Conservation (phyloP, 2,888 invertebrate species). For the Chydorus sphaericus region DNA sequence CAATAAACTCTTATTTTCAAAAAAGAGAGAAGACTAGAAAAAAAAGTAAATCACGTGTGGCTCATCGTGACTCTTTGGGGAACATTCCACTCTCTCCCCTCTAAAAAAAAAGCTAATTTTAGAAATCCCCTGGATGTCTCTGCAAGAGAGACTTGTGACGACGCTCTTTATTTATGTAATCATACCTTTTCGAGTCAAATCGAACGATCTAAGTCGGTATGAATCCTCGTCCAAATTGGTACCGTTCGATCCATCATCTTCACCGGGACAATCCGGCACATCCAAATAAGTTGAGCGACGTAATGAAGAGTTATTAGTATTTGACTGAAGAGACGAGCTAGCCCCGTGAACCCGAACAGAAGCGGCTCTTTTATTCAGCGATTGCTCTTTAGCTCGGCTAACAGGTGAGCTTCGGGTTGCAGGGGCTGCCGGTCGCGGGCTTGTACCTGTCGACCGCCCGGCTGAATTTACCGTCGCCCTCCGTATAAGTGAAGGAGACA, state of each 20-base stretch:
- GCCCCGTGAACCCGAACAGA: slow-evolving; percentile 7
- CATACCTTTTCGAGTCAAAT: slow-evolving; percentile 79
- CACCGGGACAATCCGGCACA: not conserved
- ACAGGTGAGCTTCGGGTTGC: not conserved
- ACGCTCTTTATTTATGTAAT: not conserved
- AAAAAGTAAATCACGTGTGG: too few relatives aligned
- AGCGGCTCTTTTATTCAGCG: slow-evolving; percentile 7
- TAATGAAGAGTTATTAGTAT: not conserved
- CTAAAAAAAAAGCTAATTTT: too few relatives aligned
- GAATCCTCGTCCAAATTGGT: slow-evolving; percentile 64
- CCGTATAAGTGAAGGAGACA: slow-evolving; percentile 35
- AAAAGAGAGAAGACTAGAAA: too few relatives aligned
- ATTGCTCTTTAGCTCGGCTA: not conserved
- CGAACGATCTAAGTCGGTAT: slow-evolving; percentile 81
- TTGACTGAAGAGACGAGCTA: not conserved
- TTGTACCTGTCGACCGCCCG: not conserved
- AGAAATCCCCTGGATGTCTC: too few relatives aligned
- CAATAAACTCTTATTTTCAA: too few relatives aligned
- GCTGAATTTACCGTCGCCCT: slow-evolving; percentile 7
- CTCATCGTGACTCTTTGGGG: too few relatives aligned
- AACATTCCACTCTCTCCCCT: too few relatives aligned
- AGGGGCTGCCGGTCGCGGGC: not conserved
- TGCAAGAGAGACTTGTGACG: too few relatives aligned
- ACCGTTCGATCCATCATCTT: slow-evolving; percentile 24
- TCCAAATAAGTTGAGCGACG: slow-evolving; percentile 9